Base-by-base conservation (phyloP, 2,888 invertebrate genomes). In the Diachrysia chrysitis region DNA sequence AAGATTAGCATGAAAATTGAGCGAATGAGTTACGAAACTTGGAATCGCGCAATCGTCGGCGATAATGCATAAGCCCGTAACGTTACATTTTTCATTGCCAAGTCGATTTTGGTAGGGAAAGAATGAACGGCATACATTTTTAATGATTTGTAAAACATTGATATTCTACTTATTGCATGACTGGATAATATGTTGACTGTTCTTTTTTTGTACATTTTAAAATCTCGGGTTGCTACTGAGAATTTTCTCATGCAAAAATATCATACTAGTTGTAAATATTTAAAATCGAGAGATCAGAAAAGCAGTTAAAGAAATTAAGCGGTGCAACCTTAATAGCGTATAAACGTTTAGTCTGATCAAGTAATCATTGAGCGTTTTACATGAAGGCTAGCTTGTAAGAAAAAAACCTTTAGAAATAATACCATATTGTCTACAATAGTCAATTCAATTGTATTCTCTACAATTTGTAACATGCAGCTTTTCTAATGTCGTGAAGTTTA, bases 1-100 rank as follows among this genome's bases (percentile, higher is more conserved):
- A 86, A 90, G 90, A 93, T 93, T 92, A 92, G 89, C 91, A 92
- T 92, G 90, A 91, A 91, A 93, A 93, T 90, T 90, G 90, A 75
- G 87, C 83, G 87, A n/a, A n/a, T n/a, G n/a, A 86, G 89, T 84
- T 90, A 88, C 89, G 88, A 88, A 84, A 84, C 85, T 82, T 79
- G 83, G 74, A 83, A 81, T 84, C 81, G 77, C 81, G 87, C 86
- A 89, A 87, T 70, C 71, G 68, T 63, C 73, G 82, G 60, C 61
- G 70, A 67, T 76, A 74, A 76, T 74, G 76, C 76, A 79, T 74
- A 63, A 58, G 65, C 63, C 35, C 66, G 79, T 76, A 74, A 74
- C 65, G 64, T 65, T 69, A 71, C 63, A 78, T 76, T 74, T 73
- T 78, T 66, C 62, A 74, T 60, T 10, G 76, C 63, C 66, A 63